phyloP scores from a whole-genome alignment of 2,888 invertebrate species.

The Priapulus caudatus region DNA sequence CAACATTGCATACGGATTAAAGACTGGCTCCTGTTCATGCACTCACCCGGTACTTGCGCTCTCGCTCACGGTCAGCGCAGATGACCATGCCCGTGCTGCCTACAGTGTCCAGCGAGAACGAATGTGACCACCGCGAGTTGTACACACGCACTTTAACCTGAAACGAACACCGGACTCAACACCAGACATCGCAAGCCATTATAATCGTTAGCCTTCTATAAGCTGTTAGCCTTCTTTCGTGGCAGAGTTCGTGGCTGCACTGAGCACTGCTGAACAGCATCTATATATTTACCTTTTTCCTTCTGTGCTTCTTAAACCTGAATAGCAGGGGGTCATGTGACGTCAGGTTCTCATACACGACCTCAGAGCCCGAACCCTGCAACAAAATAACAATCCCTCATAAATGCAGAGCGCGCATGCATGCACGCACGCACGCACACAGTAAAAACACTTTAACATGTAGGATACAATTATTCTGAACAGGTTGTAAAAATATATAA shows the following conservation, averaged over 20 bases:
- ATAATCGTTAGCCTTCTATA: not conserved
- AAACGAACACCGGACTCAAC: no score
- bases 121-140: slow-evolving; percentile 40
- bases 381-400: slow-evolving; percentile 13
- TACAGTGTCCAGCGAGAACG: slow-evolving; percentile 50
- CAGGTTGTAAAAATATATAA: not conserved
- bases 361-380: slow-evolving; percentile 38
- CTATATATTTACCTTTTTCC: slow-evolving; percentile 38
- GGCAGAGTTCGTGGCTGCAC: no score
- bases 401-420: not conserved
- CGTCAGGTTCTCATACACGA: slow-evolving; percentile 34
- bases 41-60: slow-evolving; percentile 51
- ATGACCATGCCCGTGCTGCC: slow-evolving; percentile 63
- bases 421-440: not conserved
- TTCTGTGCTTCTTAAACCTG: slow-evolving; percentile 42
- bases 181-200: not conserved
- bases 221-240: not conserved
- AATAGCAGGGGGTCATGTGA: slow-evolving; percentile 52
- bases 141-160: slow-evolving; percentile 39
- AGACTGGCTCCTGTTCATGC: no score
- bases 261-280: no score
- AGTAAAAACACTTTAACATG: not conserved
- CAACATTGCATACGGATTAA: no score
- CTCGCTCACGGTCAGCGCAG: slow-evolving; percentile 49
- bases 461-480: not conserved